These are phyloP conservation scores for Cheumatopsyche charites DNA, from an alignment of 1,140 invertebrate species.

Conservation along the genomic window DNA sequence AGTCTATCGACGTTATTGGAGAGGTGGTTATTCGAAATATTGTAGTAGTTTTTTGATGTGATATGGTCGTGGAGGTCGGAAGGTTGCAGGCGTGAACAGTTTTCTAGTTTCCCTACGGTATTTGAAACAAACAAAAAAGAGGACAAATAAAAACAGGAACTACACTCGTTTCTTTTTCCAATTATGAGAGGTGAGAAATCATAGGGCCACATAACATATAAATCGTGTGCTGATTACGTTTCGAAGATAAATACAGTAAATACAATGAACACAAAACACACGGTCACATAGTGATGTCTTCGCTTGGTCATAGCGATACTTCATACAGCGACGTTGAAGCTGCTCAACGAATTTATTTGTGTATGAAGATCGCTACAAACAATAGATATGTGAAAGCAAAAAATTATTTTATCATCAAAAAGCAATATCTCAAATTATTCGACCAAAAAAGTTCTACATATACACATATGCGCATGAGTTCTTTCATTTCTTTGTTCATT, in stretches of 20 bases:
- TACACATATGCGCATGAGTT: not conserved
- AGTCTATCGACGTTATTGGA: slow-evolving; percentile 62
- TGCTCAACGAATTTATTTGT: not conserved
- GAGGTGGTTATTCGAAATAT: slow-evolving; percentile 64
- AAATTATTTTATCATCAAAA: not conserved
- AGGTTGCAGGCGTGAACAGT: slow-evolving; percentile 58
- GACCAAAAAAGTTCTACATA: slow-evolving; percentile 2
- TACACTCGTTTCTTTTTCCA: slow-evolving; percentile 21
- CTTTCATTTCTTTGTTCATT: not conserved
- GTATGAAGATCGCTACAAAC: not conserved
- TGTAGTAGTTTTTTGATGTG: slow-evolving; percentile 66
- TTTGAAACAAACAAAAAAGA: slow-evolving; percentile 44
- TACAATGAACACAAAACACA: slow-evolving; percentile 55
- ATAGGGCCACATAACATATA: slow-evolving; percentile 22
- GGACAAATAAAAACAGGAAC: slow-evolving; percentile 43
- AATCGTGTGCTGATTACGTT: slow-evolving; percentile 10
- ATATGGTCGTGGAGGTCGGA: slow-evolving; percentile 59
- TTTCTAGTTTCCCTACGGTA: slow-evolving; percentile 62
- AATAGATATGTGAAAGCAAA: slow-evolving; percentile 12
- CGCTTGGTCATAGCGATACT: slow-evolving; percentile 49
- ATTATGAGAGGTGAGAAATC: not conserved
- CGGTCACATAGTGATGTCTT: slow-evolving; percentile 55
- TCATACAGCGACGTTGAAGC: slow-evolving; percentile 44
- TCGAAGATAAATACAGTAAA: slow-evolving; percentile 45
- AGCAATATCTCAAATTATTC: slow-evolving; percentile 5